Evolutionary conservation across 2,888 invertebrate genomes (phyloP).

Genomic region (Xestia c-nigrum): DNA sequence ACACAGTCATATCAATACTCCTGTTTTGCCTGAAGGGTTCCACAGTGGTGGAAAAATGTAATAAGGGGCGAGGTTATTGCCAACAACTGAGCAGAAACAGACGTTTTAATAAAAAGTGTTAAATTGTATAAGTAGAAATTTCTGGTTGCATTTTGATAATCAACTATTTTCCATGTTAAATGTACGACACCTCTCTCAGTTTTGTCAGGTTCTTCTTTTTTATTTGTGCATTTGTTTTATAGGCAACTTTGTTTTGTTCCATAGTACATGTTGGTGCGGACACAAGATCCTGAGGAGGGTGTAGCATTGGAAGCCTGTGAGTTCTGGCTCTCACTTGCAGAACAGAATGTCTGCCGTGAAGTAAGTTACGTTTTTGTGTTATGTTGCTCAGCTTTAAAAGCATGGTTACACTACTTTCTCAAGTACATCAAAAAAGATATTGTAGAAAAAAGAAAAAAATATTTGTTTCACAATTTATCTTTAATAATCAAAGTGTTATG

Average conservation of each 20-base stretch:
- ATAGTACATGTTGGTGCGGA: conserved; percentile 98
- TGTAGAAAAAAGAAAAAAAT: background rate
- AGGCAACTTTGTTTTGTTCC: conserved; percentile 48
- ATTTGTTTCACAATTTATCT: background rate
- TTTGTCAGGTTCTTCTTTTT: background rate
- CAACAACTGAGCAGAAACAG: background rate
- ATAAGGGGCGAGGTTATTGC: background rate
- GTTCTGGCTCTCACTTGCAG: conserved; percentile 99
- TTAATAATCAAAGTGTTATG: background rate
- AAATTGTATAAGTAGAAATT: background rate
- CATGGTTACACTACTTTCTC: too few species aligned
- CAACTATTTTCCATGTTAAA: background rate
- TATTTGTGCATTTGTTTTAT: background rate
- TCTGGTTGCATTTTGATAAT: background rate
- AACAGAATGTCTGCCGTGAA: conserved; percentile 98
- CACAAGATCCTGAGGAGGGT: conserved; percentile 98
- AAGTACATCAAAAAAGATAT: too few species aligned
- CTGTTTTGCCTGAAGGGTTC: background rate
- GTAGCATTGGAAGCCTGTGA: conserved; percentile 99
- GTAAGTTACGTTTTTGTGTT: conserved; percentile 66
- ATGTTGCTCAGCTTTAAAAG: background rate
- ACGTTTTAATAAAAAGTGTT: background rate
- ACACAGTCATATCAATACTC: background rate
- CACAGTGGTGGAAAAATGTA: background rate
- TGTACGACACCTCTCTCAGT: background rate